Evolutionary conservation across 2,888 invertebrate genomes (phyloP).

Genomic region (Sycophila texana): DNA sequence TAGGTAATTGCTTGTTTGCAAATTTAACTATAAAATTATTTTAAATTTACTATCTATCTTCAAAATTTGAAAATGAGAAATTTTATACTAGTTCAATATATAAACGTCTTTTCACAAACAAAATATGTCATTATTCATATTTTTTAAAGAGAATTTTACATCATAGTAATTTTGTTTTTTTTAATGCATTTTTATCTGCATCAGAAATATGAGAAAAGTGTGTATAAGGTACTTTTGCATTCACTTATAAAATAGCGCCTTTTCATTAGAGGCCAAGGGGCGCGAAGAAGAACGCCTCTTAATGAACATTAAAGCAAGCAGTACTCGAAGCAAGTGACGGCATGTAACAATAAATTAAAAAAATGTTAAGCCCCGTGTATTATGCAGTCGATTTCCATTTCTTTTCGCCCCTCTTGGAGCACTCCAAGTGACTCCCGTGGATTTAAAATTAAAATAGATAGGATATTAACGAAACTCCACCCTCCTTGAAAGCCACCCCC

Average conservation of each 20-base stretch:
- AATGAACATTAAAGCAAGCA: slow-evolving; percentile 37
- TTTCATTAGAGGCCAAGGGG: slow-evolving; percentile 7
- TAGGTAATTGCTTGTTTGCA: no score
- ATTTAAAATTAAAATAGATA: slow-evolving; percentile 55
- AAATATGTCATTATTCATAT: no score
- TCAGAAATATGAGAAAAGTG: background rate
- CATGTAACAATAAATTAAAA: slow-evolving; percentile 44
- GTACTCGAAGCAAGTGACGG: slow-evolving; percentile 40
- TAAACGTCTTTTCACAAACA: no score
- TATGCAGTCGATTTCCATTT: slow-evolving; percentile 8
- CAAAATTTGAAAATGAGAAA: no score
- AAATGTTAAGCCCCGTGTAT: slow-evolving; percentile 23
- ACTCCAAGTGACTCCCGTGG: slow-evolving; percentile 28
- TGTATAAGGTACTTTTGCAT: background rate
- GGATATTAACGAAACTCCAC: slow-evolving; percentile 47
- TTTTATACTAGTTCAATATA: no score
- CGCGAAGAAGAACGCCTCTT: no score
- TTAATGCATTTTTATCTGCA: no score
- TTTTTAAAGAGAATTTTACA: no score
- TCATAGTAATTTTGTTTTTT: no score
- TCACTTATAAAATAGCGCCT: slow-evolving; percentile 1
- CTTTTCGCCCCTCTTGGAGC: slow-evolving; percentile 9
- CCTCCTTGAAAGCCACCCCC: background rate
- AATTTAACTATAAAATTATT: no score
- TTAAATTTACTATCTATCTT: no score